Conservation (phyloP, 1,140 invertebrate genomes). For the Lycorma delicatula region DNA sequence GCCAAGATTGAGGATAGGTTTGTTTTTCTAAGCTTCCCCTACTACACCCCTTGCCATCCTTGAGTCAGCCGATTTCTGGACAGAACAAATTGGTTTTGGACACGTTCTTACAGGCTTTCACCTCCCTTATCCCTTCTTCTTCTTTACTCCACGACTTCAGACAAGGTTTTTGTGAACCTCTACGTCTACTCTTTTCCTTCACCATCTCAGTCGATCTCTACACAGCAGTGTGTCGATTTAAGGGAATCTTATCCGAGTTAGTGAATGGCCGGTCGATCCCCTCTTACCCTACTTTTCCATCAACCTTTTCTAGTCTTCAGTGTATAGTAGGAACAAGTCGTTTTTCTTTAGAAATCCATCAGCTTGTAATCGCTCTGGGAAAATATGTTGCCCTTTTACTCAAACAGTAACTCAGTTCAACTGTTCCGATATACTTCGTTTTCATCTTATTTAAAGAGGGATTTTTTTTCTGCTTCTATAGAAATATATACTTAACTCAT, state of each 20-base stretch:
- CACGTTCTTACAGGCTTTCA: slow-evolving; percentile 6
- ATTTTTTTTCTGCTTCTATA: too few species aligned
- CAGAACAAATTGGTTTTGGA: slow-evolving; percentile 4
- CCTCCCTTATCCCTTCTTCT: neutral
- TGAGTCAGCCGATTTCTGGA: neutral
- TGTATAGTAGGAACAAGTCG: neutral
- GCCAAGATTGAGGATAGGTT: neutral
- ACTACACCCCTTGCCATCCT: neutral
- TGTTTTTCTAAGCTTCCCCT: neutral
- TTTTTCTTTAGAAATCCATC: slow-evolving; percentile 6
- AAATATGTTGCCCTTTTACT: slow-evolving; percentile 2
- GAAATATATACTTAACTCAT: too few species aligned
- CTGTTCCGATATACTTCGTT: too few species aligned
- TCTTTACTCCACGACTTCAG: neutral
- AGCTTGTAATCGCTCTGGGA: slow-evolving; percentile 3
- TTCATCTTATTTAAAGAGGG: too few species aligned
- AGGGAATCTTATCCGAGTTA: slow-evolving; percentile 3
- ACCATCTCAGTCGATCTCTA: neutral
- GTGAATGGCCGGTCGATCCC: slow-evolving; percentile 1
- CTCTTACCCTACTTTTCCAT: too few species aligned
- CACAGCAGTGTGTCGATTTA: slow-evolving; percentile 1
- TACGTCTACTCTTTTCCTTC: neutral
- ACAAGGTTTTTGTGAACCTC: neutral
- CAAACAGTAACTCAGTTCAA: too few species aligned
- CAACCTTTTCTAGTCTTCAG: too few species aligned